Base-by-base conservation (phyloP, 2,797 vertebrate species). In the Pipistrellus pipistrellus region DNA sequence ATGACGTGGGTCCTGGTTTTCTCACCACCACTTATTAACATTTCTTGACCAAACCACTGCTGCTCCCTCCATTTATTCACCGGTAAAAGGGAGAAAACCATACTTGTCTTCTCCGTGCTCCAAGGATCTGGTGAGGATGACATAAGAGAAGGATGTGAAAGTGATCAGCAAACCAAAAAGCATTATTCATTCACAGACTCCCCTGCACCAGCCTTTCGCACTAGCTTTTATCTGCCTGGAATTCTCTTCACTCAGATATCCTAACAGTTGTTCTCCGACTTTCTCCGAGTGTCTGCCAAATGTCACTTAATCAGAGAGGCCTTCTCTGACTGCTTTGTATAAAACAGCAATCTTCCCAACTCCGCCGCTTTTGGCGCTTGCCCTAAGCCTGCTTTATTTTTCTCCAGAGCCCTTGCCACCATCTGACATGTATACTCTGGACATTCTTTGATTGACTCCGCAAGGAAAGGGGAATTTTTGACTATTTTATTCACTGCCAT, bases 341-440 rank as follows among this genome's bases (percentile, higher is more conserved):
- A 53, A 46, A 59, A 23, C 1, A 94, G 4, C 20, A 41, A 62
- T 57, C 55, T 82, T 75, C 64, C 44, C n/a, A 80, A 85, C 21
- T 21, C 44, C 14, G 25, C 73, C 21, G 21, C 46, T 91, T 75
- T 66, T 66, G 51, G 10, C 51, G 18, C 10, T 35, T 72, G 15
- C 5, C 2, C 35, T n/a, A 48, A 78, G 18, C n/a, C 51, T 71
- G 62, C 53, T 64, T 92, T 68, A 46, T 83, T 84, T 78, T 80
- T 73, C 53, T 53, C 30, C 7, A 73, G 35, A 80, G 69, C 35
- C n/a, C 77, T 73, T 64, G 14, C 46, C 51, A 87, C 72, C 15
- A 69, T 91, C 81, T 83, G 55, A 91, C 5, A 64, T 80, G 53
- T 35, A n/a, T 76, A 77, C 69, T 82, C 78, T 91, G 62, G n/a